Base-by-base conservation (phyloP, 2,888 invertebrate species). In the Oscheius sp. region DNA sequence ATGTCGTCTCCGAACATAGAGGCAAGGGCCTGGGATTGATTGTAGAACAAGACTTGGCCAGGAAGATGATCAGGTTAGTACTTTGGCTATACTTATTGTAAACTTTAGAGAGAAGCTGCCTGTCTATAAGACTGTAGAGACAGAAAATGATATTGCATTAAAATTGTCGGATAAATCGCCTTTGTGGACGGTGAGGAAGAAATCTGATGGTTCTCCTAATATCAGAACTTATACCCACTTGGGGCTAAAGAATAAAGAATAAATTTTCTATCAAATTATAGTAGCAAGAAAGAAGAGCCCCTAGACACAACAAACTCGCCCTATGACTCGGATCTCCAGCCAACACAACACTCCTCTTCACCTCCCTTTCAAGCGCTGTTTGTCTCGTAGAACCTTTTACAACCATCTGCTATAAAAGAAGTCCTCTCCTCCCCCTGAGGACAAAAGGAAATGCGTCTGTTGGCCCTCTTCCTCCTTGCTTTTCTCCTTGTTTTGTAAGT, bases 11-110 rank as follows among this genome's bases (percentile, higher is more conserved):
- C 33, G 55, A 55, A 33, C 55, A 55, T 23, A 29, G 34, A n/a
- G 37, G 37, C 8, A 55, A 55, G 23, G 29, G 8, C 1, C 34
- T 55, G 34, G 55, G 55, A 3, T 20, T 10, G 12, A 55, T 33
- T 29, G 55, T 55, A 23, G 29, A 55, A 20, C 20, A 37, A 12
- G 55, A 55, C 15, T 29, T 55, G 55, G 34, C 37, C 55, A 55
- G 37, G 23, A 25, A 29, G 25, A 20, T n/a, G 34, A 55, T 55
- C 17, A 55, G 34, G 55, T 55, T 20, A 37, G 34, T 15, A 10
- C 17, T 33, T 55, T 3, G 27, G n/a, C n/a, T 5, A n/a, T 31
- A 29, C 10, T n/a, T 15, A 20, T 17, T 17, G 17, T 20, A 17
- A 8, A 1, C n/a, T 55, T 55, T n/a, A 55, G 55, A 15, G 37